Base-by-base conservation (phyloP, 2,797 vertebrate species). In the Schizothorax lantsangensis region DNA sequence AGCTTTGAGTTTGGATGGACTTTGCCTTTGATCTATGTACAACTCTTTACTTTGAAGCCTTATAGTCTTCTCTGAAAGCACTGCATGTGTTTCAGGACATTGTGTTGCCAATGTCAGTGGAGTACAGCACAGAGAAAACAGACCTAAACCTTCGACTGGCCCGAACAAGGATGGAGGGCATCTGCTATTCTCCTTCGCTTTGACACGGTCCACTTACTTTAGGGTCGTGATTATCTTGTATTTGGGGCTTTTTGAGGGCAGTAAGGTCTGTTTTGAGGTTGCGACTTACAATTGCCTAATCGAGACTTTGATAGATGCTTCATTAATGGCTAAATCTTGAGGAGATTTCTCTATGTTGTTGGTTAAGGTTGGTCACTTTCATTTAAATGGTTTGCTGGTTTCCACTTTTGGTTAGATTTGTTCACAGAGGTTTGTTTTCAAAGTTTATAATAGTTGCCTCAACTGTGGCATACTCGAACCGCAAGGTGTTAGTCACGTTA, bases 11-110 rank as follows among this genome's bases (percentile, higher is more conserved):
- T 90, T 85, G 92, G 92, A 87, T 80, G 88, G 89, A 87, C 88
- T 92, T 95, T 92, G 88, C 91, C 84, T 94, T 94, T 88, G 85
- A 89, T 83, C 84, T 81, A 87, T 47, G 85, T 90, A 87, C 87
- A 91, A 87, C 69, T 88, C 57, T 84, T 89, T 64, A 92, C 94
- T 93, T 94, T 91, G 92, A 94, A 93, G 94, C 94, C 94, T 95
- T 88, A 93, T 93, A 94, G 93, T 95, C 93, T 94, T 94, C 92
- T 86, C 86, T 95, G 91, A 81, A 77, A 87, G 79, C 87, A 85
- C 80, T 62, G 85, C 26, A 86, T 87, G 92, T 88, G 92, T 92
- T 88, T 83, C 84, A 83, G 69, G 89, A 86, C 83, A 85, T 80
- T 81, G 78, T 89, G 72, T 88, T 84, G 74, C 87, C 45, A 84